A percentile compares a stretch with the other conserved stretches of the same genome.
Conservation (phyloP, 2,113 vertebrate species). For the Ammodytes dubius region DNA sequence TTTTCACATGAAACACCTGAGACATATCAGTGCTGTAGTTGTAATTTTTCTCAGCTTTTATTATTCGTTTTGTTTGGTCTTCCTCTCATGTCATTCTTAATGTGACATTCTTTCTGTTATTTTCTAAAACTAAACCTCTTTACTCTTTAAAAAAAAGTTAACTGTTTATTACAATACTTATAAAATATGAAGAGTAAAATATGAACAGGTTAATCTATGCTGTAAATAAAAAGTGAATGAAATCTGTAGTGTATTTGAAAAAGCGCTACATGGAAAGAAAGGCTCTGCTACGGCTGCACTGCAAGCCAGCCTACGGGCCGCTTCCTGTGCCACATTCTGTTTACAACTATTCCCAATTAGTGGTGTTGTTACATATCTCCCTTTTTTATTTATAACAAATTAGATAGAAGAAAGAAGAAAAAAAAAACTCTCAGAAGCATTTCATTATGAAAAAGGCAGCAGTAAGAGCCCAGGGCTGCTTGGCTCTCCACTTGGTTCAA, state of each 20-base stretch:
- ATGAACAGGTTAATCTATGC: constrained; percentile 75
- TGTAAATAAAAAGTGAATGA: constrained; percentile 74
- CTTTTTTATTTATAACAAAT: constrained; percentile 88
- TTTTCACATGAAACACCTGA: constrained; percentile 83
- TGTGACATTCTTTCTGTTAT: constrained; percentile 76
- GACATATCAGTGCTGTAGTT: constrained; percentile 66
- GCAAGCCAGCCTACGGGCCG: constrained; percentile 42
- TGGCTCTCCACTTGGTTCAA: constrained; percentile 6
- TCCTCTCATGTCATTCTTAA: constrained; percentile 61
- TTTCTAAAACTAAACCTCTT: constrained; percentile 77
- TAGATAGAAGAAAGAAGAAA: constrained; percentile 29
- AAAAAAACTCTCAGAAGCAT: constrained; percentile 65
- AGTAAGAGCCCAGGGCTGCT: constrained; percentile 10
- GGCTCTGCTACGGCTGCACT: constrained; percentile 40
- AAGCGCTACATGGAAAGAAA: constrained; percentile 65
- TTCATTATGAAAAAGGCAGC: constrained; percentile 72
- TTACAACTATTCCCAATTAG: constrained; percentile 94
- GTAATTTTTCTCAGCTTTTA: constrained; percentile 35
- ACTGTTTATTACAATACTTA: constrained; percentile 74
- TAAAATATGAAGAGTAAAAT: constrained; percentile 69
- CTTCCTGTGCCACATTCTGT: constrained; percentile 88
- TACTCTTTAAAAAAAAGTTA: constrained; percentile 79
- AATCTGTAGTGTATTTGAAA: constrained; percentile 63
- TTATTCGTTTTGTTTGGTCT: constrained; percentile 23
- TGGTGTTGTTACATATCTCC: constrained; percentile 93